Percentiles rank a stretch among this genome's conserved stretches.
phyloP scores from a whole-genome alignment of 2,888 invertebrate species.

The Corbicula japonica region DNA sequence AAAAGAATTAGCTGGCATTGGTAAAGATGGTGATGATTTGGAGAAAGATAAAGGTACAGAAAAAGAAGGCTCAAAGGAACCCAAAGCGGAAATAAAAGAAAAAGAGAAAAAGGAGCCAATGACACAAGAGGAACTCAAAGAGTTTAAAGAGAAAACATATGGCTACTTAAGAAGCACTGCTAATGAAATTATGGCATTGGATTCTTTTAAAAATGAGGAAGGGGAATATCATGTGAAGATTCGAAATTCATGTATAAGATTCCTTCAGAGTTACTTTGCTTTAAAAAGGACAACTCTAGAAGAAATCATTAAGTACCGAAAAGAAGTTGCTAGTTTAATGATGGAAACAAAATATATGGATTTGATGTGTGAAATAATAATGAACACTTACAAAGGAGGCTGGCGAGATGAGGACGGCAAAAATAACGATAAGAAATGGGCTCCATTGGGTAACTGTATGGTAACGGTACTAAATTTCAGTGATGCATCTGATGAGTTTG shows the following conservation, averaged over 20 bases:
- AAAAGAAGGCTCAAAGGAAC: neutral
- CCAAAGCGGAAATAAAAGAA: neutral
- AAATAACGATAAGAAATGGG: constrained; percentile 19
- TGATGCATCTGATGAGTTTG: constrained; percentile 34
- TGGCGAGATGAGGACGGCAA: constrained; percentile 28
- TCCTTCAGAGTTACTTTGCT: constrained; percentile 25
- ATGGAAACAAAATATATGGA: constrained; percentile 39
- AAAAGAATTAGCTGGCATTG: neutral
- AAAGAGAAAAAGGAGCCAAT: constrained; percentile 4
- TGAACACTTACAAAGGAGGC: constrained; percentile 23
- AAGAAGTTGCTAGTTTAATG: constrained; percentile 21
- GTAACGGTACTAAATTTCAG: constrained; percentile 38
- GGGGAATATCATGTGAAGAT: constrained; percentile 25
- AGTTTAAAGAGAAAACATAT: constrained; percentile 24
- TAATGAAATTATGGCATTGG: constrained; percentile 10
- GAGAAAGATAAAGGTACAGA: constrained; percentile 7
- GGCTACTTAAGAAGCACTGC: neutral
- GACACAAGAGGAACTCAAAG: constrained; percentile 26
- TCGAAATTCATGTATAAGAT: constrained; percentile 16
- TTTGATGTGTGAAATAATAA: constrained; percentile 31
- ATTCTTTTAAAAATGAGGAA: neutral
- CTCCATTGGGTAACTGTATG: constrained; percentile 17
- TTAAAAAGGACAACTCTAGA: constrained; percentile 19
- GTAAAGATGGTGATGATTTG: neutral
- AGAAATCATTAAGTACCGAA: constrained; percentile 18